Conservation (phyloP, 2,113 vertebrate species). For the Paracanthobrama guichenoti region DNA sequence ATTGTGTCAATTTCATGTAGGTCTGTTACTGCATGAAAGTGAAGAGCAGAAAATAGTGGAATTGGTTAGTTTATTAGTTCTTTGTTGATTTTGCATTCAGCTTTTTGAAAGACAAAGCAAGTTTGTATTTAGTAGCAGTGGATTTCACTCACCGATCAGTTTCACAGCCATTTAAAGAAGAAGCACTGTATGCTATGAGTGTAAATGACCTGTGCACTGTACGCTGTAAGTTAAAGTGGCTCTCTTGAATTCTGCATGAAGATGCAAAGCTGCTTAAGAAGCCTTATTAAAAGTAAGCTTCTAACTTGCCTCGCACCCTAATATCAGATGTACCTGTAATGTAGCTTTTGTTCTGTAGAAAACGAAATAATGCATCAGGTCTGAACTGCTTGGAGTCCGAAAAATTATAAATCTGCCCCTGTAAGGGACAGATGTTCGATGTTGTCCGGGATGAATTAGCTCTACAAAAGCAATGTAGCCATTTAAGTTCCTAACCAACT, state of each 20-base stretch:
- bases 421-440: not conserved
- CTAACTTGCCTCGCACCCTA: slow-evolving; percentile 10
- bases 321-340: slow-evolving; percentile 16
- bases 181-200: slow-evolving; percentile 6
- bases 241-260: not conserved
- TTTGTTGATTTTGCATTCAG: not conserved
- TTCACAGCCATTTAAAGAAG: slow-evolving; percentile 16
- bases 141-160: not conserved
- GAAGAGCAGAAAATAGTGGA: not conserved
- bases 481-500: not conserved
- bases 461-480: not conserved
- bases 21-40: not conserved
- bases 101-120: slow-evolving; percentile 11
- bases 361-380: slow-evolving; percentile 23
- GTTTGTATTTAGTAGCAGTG: slow-evolving; percentile 2
- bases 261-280: slow-evolving; percentile 2
- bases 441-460: not conserved
- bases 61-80: slow-evolving; percentile 7
- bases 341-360: slow-evolving; percentile 23
- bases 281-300: slow-evolving; percentile 5
- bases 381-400: not conserved
- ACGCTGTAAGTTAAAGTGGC: not conserved
- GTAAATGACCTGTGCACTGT: slow-evolving; percentile 7
- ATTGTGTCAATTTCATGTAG: not conserved
- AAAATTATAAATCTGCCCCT: not conserved